Evolutionary conservation across 2,113 vertebrate species (phyloP), one percentile per base, ranked within the genome.

Genomic region (Mormyrus lacerda): DNA sequence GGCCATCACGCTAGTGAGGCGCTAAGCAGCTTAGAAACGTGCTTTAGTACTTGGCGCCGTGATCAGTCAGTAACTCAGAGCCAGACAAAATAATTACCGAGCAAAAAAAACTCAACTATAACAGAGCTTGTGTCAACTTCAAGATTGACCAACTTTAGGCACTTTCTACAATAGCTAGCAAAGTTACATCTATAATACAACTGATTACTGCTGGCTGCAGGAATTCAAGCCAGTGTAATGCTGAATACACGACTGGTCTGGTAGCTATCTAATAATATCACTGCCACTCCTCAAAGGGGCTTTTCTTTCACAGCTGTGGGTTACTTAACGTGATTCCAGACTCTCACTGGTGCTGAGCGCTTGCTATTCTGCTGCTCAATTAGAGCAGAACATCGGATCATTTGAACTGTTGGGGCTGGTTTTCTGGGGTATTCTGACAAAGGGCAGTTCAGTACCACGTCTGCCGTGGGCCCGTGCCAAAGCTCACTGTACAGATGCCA

Each of bases 221-320:
- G 73, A 79, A 31, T 79, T 79, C 13, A 79, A 79, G 73, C 35
- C 73, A 42, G 73, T 39, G n/a, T 79, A 79, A 79, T 42, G 42
- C 31, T 79, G 73, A 35, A 79, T 79, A 42, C 15, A 73, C 65
- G 65, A 79, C 73, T 79, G 35, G 73, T 69, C 61, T 69, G 73
- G 73, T 79, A 42, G 35, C 73, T 69, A 69, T 69, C 61, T 69
- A 79, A 79, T 79, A 79, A 79, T 79, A 79, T 79, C 73, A 79
- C 73, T 8, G 31, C 31, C 39, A 79, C 73, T 79, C 4, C 1
- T 19, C 35, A 79, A 79, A 79, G 35, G 17, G 73, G 35, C 31
- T 42, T 79, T 79, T 42, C 35, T 42, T 19, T 79, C 73, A 7
- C 73, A 35, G 35, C 73, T 79, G 73, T 19, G 73, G 35, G 31